Evolutionary conservation across 1,140 invertebrate genomes (phyloP).

Genomic region (Oryctes rhinoceros): DNA sequence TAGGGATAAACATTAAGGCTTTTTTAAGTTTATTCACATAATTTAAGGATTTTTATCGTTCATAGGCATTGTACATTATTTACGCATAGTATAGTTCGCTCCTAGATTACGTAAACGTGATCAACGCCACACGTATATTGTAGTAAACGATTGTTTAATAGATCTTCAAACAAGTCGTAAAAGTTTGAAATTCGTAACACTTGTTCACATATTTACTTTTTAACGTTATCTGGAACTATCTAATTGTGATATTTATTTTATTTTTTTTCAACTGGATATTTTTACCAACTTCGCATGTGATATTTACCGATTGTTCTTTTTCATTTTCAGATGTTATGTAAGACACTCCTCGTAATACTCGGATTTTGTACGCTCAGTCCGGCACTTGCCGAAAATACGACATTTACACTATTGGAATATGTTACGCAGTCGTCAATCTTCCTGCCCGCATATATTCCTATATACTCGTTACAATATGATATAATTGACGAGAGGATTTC

Average conservation of each 20-base stretch:
- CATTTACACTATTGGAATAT: background rate
- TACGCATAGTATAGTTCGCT: background rate
- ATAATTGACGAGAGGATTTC: background rate
- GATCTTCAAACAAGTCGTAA: background rate
- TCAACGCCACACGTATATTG: background rate
- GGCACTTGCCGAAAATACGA: background rate
- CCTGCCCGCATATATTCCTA: background rate
- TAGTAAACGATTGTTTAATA: background rate
- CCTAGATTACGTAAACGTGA: background rate
- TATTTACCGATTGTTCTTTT: background rate
- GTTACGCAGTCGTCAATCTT: background rate
- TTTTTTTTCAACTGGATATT: background rate
- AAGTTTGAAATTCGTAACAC: background rate
- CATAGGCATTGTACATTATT: background rate
- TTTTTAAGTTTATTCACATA: no score
- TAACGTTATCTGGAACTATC: background rate
- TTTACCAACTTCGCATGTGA: background rate
- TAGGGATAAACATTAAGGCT: no score
- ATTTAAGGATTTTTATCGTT: no score
- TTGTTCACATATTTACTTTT: background rate
- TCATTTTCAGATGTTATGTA: background rate
- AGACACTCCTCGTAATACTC: background rate
- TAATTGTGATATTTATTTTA: background rate
- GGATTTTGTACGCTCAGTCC: background rate
- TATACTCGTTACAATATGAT: background rate